A percentile compares a stretch with the other conserved stretches of the same genome.
Evolutionary conservation across 1,140 invertebrate genomes (phyloP).

Genomic region (Steinernema khuongi): DNA sequence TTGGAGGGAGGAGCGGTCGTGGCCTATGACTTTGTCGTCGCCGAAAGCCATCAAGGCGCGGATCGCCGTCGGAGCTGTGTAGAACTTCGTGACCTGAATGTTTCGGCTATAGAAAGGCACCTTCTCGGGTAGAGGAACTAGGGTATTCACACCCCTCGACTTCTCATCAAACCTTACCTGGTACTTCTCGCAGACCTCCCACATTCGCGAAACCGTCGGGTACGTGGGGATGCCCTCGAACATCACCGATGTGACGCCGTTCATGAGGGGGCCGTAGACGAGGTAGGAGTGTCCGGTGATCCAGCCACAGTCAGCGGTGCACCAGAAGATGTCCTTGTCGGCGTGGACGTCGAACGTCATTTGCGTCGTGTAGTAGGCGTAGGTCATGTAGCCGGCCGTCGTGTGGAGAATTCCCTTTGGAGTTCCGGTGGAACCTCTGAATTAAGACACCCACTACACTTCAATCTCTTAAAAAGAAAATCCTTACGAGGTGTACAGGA

Average conservation of each 20-base stretch:
- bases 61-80: slow-evolving; percentile 95
- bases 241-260: slow-evolving; percentile 86
- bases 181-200: slow-evolving; percentile 86
- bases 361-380: slow-evolving; percentile 64
- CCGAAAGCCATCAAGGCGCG: slow-evolving; percentile 84
- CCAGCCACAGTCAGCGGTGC: slow-evolving; percentile 97
- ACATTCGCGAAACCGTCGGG: slow-evolving; percentile 72
- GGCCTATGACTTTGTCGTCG: slow-evolving; percentile 65
- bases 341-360: slow-evolving; percentile 80
- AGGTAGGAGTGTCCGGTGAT: slow-evolving; percentile 89
- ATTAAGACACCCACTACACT: slow-evolving; percentile 22
- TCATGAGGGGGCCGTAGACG: slow-evolving; percentile 85
- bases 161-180: slow-evolving; percentile 66
- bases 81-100: slow-evolving; percentile 75
- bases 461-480: background rate
- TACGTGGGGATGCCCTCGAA: slow-evolving; percentile 87
- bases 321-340: slow-evolving; percentile 85
- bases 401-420: slow-evolving; percentile 94
- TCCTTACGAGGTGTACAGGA: slow-evolving; percentile 81
- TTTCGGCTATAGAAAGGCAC: slow-evolving; percentile 60
- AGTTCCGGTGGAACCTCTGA: slow-evolving; percentile 90
- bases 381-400: slow-evolving; percentile 83
- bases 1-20: slow-evolving; percentile 68
- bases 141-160: background rate
- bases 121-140: background rate